Evolutionary conservation across 2,113 vertebrate species (phyloP).

Genomic region (Planiliza haematocheilus): DNA sequence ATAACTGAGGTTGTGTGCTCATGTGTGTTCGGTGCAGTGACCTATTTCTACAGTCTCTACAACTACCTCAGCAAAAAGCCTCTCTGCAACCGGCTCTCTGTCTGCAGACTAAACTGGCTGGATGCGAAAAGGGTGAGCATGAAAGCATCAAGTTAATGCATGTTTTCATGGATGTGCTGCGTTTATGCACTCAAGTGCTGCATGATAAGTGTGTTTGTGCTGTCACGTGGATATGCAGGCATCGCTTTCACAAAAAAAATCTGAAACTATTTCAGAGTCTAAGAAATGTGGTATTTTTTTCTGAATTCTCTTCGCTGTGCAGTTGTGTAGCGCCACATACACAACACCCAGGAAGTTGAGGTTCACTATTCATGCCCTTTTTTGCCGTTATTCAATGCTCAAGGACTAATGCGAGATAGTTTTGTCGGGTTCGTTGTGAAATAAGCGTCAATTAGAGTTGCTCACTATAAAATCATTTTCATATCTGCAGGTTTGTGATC

Average conservation of each 20-base stretch:
- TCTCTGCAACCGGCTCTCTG: constrained; percentile 48
- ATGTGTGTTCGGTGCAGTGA: constrained; percentile 64
- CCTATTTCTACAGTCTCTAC: constrained; percentile 78
- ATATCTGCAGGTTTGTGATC: too few species aligned
- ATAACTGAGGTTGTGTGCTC: constrained; percentile 33
- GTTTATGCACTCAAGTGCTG: constrained; percentile 36
- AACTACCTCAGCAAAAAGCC: constrained; percentile 73
- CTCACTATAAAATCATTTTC: too few species aligned
- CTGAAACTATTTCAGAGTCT: constrained; percentile 3
- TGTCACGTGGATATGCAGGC: not conserved
- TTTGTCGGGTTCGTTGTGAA: too few species aligned
- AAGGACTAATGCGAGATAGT: too few species aligned
- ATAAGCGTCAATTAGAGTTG: too few species aligned
- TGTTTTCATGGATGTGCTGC: constrained; percentile 48
- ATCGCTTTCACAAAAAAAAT: constrained; percentile 5
- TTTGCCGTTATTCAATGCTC: too few species aligned
- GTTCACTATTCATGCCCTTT: not conserved
- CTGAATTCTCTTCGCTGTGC: constrained; percentile 4
- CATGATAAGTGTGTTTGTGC: constrained; percentile 5
- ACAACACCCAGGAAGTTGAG: not conserved
- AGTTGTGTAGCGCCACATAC: not conserved
- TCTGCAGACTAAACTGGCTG: constrained; percentile 43
- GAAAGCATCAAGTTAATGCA: constrained; percentile 37
- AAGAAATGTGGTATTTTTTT: constrained; percentile 4
- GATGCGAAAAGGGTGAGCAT: constrained; percentile 43